Evolutionary conservation across 2,797 vertebrate genomes (phyloP).

Genomic region (Darevskia mixta): DNA sequence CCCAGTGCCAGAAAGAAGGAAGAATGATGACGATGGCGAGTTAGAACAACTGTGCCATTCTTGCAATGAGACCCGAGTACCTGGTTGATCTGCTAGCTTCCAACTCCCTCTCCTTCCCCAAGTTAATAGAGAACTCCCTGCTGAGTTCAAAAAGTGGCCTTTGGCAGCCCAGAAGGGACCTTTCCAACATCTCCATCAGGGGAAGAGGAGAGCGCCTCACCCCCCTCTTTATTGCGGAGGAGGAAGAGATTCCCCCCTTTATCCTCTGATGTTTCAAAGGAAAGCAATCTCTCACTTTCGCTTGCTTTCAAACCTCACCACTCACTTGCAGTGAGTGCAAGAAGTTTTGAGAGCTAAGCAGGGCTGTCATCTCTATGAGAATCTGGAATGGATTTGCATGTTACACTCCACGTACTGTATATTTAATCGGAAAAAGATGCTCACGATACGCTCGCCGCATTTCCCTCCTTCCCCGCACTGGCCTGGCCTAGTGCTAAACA

Average conservation of each 20-base stretch:
- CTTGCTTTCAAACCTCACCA: neutral
- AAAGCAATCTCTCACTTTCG: conserved; percentile 25
- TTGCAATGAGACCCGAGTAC: conserved; percentile 53
- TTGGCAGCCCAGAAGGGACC: conserved; percentile 63
- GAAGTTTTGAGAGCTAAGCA: conserved; percentile 62
- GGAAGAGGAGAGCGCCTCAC: conserved; percentile 51
- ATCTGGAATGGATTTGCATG: conserved; percentile 94
- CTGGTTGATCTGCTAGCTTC: conserved; percentile 52
- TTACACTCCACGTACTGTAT: conserved; percentile 91
- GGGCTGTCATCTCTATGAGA: conserved; percentile 75
- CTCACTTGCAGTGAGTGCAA: conserved; percentile 24
- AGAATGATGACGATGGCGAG: neutral
- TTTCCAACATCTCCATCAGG: conserved; percentile 45
- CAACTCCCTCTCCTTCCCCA: conserved; percentile 14
- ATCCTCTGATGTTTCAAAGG: conserved; percentile 25
- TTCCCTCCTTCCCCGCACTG: conserved; percentile 53
- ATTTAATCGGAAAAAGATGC: conserved; percentile 99
- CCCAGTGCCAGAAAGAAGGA: neutral
- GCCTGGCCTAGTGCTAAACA: conserved; percentile 82
- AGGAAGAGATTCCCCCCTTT: conserved; percentile 39
- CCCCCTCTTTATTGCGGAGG: conserved; percentile 58
- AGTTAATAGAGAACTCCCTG: conserved; percentile 52
- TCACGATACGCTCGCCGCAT: conserved; percentile 52
- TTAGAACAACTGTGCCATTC: conserved; percentile 35
- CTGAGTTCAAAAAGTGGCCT: conserved; percentile 66